phyloP scores from a whole-genome alignment of 2,888 invertebrate species.

The Neoitamus cyanurus region DNA sequence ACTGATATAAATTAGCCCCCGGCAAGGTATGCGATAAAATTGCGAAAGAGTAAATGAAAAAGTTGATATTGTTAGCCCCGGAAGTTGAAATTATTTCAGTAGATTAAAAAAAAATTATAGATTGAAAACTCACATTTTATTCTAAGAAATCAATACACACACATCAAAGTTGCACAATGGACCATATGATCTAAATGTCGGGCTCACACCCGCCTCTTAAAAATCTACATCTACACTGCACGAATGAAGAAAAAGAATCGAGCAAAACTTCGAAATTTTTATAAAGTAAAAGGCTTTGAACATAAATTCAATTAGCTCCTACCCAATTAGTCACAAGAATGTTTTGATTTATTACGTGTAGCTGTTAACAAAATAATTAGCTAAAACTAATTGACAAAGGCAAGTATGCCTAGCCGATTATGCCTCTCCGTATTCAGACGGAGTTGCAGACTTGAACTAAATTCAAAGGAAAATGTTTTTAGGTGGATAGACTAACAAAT shows the following conservation, averaged over 20 bases:
- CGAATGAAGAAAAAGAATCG: not conserved
- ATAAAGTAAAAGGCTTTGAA: not conserved
- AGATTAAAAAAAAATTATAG: not conserved
- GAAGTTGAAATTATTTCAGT: not conserved
- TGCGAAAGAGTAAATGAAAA: not conserved
- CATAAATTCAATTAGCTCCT: not conserved
- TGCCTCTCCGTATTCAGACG: no score
- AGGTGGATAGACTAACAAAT: no score
- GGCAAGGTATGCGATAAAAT: not conserved
- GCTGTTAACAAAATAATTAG: not conserved
- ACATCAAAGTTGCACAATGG: no score
- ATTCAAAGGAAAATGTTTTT: no score
- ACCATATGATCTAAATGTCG: no score
- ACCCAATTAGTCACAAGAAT: not conserved
- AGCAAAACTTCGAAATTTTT: not conserved
- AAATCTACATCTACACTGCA: no score
- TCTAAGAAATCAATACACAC: not conserved
- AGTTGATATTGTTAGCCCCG: not conserved
- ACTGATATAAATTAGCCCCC: not conserved
- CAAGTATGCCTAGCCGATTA: not conserved
- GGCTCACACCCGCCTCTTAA: no score
- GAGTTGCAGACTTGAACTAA: no score
- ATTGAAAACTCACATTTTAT: not conserved
- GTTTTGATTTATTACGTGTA: not conserved
- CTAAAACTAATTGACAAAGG: not conserved